Base-by-base conservation (phyloP, 1,140 invertebrate genomes). In the Pararge aegeria region DNA sequence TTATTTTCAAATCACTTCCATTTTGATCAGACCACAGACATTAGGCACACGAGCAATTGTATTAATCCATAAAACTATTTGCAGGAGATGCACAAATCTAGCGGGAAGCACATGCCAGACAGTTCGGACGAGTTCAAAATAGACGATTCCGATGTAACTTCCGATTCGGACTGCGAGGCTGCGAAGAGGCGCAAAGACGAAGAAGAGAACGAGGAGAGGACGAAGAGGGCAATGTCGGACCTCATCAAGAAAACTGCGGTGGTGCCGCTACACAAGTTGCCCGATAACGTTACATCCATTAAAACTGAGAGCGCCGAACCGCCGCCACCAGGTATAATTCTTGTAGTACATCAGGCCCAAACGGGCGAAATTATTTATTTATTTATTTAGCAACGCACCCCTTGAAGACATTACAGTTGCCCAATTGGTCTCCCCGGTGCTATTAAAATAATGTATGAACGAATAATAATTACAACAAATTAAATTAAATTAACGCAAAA, bases 51-150 rank as follows among this genome's bases (percentile, higher is more conserved):
- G n/a, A n/a, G n/a, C n/a, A n/a, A n/a, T n/a, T n/a, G n/a, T n/a
- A n/a, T n/a, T n/a, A n/a, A n/a, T n/a, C n/a, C n/a, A n/a, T n/a
- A n/a, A n/a, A n/a, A n/a, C n/a, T n/a, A n/a, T n/a, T n/a, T 50
- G 13, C 68, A 91, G 90, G 90, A 91, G 68, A 84, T 87, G 74
- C 88, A 91, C 74, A 91, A 91, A 49, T 88, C 88, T 4, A 89
- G 86, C 72, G 90, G 90, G 50, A 91, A 91, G 52, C 90, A 91
- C 75, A 91, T 91, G 88, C 68, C 79, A 51, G 88, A 91, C 66
- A 91, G 90, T 51, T 90, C 90, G 2, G 90, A 91, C 70, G 90
- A 91, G 73, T 91, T 89, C 74, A 88, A 85, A 49, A 60, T 85
- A 13, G 75, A 78, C 21, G 70, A 79, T 12, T 78, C 76, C 7